Evolutionary conservation across 1,140 invertebrate species (phyloP), one percentile per base, ranked within the genome.

Genomic region (Drosophila takahashii): DNA sequence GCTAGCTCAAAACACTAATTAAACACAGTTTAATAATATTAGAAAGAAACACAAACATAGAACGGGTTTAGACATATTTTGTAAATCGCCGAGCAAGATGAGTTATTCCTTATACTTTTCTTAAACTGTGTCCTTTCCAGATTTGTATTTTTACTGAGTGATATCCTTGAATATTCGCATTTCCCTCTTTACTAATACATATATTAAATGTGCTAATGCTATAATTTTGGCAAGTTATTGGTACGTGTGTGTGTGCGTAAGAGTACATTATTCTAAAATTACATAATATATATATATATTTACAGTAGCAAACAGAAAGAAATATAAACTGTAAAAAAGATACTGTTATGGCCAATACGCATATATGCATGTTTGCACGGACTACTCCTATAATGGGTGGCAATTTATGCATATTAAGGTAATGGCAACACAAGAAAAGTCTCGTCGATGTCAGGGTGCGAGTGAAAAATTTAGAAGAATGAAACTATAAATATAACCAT

Each of bases 291-390:
- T 15, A 32, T 15, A 47, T n/a, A 7, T 50, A 50, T 50, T 29
- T 50, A 50, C 47, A 50, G 6, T 29, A 29, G 22, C 45, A 27
- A 29, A 27, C 11, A 26, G 3, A 45, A 50, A 48, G n/a, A 48
- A 10, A 29, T 29, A 48, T 29, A 15, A 10, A 29, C n/a, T 10
- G 3, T 15, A 15, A 16, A 15, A n/a, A 48, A 48, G n/a, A 1
- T 10, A 48, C 9, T n/a, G 5, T n/a, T 8, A n/a, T 26, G 13
- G 7, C 27, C 26, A 15, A 5, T 27, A n/a, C 13, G 22, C 6
- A 44, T n/a, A 48, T 15, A 48, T 10, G 8, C 8, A 48, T 48
- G 10, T 32, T 51, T 51, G 8, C 47, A 51, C 15, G 1, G 10
- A 34, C 27, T 2, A 29, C 13, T 48, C 15, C 7, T 13, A 48